A percentile compares a stretch with the other conserved stretches of the same genome.
Evolutionary conservation across 2,113 vertebrate genomes (phyloP).

Genomic region (Corythoichthys intestinalis): DNA sequence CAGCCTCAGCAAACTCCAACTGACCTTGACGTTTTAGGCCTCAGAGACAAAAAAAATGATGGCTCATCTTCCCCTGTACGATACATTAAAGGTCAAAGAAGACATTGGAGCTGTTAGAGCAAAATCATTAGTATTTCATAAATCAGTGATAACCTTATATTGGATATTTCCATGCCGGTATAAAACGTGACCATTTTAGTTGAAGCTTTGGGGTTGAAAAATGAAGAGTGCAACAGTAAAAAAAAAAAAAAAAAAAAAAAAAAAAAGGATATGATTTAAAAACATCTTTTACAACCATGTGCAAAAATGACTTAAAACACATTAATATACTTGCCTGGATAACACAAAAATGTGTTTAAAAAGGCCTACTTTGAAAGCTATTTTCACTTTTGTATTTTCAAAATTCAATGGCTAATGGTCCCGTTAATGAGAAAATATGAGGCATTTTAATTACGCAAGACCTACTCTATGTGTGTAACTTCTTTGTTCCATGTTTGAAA

Average conservation of each 20-base stretch:
- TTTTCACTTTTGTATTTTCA: too few species aligned
- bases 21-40: slow-evolving; percentile 23
- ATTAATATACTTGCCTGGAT: too few species aligned
- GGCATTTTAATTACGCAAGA: too few species aligned
- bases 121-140: slow-evolving; percentile 9
- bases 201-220: neutral
- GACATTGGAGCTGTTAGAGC: neutral
- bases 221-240: too few species aligned
- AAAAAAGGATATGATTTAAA: too few species aligned
- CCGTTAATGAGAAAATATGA: neutral
- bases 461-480: neutral
- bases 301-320: too few species aligned
- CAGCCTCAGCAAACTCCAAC: slow-evolving; percentile 23
- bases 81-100: slow-evolving; percentile 7
- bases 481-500: slow-evolving; percentile 44
- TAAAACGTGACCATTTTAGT: neutral
- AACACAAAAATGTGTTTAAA: too few species aligned
- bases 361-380: too few species aligned
- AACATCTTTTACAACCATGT: too few species aligned
- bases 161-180: neutral
- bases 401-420: too few species aligned
- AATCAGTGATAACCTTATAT: neutral
- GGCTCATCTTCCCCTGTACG: slow-evolving; percentile 7
- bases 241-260: too few species aligned
- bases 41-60: slow-evolving; percentile 4